Base-by-base conservation (phyloP, 2,113 vertebrate genomes). In the Lycaon pictus region DNA sequence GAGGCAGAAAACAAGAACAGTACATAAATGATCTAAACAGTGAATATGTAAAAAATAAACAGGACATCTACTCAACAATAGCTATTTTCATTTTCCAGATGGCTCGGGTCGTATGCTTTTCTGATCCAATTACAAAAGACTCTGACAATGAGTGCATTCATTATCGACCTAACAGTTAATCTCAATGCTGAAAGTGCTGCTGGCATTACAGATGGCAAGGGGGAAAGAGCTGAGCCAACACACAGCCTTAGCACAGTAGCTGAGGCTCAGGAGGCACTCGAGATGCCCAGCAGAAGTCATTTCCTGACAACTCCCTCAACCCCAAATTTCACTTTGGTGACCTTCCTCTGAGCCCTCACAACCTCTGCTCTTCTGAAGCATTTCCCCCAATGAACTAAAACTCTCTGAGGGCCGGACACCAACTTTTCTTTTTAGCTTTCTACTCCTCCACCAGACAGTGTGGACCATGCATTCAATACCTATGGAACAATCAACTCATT, bases 111-210 rank as follows among this genome's bases (percentile, higher is more conserved):
- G 3, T 13, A 37, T 9, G 43, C 48, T 25, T 43, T 74, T 43
- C 92, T 90, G 88, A 84, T 84, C 55, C 13, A 74, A 92, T 95
- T 35, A 93, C 90, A 79, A 85, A 90, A 55, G 89, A 72, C 83
- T 86, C 87, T 53, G 95, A 83, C 92, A 92, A 90, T 93, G 69
- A 55, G 80, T 1, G 17, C 94, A 80, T 88, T 77, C 94, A 83
- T 27, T 53, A 90, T 12, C 12, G 0, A 65, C 19, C 7, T 12
- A 51, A 27, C 0, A 60, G 77, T 13, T 58, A 17, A 80, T 22
- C 90, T 88, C 65, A 58, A 27, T 32, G 51, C 48, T 29, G 53
- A 65, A 74, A 74, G 94, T 20, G 62, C 87, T 82, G 17, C 5
- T 56, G 91, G 82, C 32, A 32, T 4, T 29, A 10, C 4, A 22